Conservation (phyloP, 2,113 vertebrate genomes). For the Turnix velox region DNA sequence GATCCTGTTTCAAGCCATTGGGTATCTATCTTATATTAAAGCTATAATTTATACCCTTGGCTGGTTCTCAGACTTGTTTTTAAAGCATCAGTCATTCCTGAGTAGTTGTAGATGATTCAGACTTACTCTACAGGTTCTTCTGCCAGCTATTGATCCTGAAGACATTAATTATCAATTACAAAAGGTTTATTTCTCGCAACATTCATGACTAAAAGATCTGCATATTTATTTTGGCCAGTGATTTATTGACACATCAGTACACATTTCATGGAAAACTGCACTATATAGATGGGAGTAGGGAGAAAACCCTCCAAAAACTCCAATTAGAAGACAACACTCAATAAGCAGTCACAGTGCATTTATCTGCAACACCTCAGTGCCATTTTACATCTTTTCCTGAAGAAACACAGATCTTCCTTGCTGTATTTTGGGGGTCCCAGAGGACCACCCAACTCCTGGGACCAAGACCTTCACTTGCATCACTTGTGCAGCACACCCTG, state of each 20-base stretch:
- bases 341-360: conserved; percentile 22
- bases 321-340: conserved; percentile 57
- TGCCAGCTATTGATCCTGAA: conserved; percentile 75
- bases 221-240: conserved; percentile 73
- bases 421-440: neutral
- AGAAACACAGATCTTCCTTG: neutral
- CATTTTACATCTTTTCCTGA: neutral
- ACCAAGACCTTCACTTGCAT: neutral
- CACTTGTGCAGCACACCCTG: neutral
- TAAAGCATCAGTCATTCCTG: conserved; percentile 65
- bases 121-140: conserved; percentile 51
- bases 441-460: neutral
- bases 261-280: conserved; percentile 68
- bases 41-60: conserved; percentile 67
- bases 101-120: conserved; percentile 66
- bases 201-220: conserved; percentile 58
- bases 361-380: neutral
- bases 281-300: conserved; percentile 15
- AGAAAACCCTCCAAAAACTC: conserved; percentile 65
- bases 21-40: conserved; percentile 30
- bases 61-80: conserved; percentile 46
- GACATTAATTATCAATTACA: conserved; percentile 81
- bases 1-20: neutral
- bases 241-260: conserved; percentile 69
- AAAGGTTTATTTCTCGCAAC: conserved; percentile 72